Evolutionary conservation across 1,140 invertebrate genomes (phyloP), one percentile per base, ranked within the genome.

Genomic region (Papilio polytes): DNA sequence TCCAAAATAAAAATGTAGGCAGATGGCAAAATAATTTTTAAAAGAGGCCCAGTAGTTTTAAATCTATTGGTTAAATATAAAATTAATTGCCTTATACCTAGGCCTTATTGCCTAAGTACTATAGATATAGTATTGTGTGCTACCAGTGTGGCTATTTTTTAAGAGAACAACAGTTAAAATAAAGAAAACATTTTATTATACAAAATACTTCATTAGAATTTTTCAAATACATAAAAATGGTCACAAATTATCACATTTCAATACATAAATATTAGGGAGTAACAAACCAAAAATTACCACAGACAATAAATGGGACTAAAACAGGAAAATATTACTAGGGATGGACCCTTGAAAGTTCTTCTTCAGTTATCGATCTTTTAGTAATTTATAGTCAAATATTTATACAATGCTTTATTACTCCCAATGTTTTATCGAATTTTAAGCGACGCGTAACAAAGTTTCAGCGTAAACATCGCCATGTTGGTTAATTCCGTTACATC

Each of bases 381-480:
- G 9, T 9, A 20, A 56, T 48, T 41, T 41, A 0, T 41, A 41
- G 36, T 41, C 36, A 41, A 41, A 41, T 41, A 41, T 41, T 41
- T 41, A 41, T 8, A 41, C 7, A 41, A 41, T 41, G 36, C 36
- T 8, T 41, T 41, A 41, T 41, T 8, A 41, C 36, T 13, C 44
- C 20, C 20, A 13, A 20, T 26, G 2, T n/a, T 74, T 51, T 20
- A 51, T 46, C n/a, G 41, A 46, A 26, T 31, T 74, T 82, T 84
- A 86, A 36, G 76, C 78, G 18, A 89, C 86, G 22, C 83, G 72
- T 2, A 90, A 73, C 0, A 86, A 44, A 2, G 87, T 90, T 63
- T 94, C 91, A 0, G 80, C 80, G 66, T 91, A 94, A 0, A 85
- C 59, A 8, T 86, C 80, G 0, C 91, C 91, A 63, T 88, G 56